Conservation (phyloP, 2,888 invertebrate genomes). For the Deilephila porcellus region DNA sequence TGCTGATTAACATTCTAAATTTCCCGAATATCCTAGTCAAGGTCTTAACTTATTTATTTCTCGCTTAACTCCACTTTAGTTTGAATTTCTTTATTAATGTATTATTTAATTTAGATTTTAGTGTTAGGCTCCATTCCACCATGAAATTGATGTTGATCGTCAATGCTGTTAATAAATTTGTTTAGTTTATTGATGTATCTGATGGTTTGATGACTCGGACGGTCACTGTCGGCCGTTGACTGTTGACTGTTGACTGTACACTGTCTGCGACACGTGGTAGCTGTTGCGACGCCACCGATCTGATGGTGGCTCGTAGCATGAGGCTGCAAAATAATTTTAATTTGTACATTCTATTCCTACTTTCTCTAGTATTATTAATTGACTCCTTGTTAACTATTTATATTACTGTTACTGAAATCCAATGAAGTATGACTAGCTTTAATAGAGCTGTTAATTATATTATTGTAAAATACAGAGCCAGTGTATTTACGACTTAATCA, state of each 20-base stretch:
- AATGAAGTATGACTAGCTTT: conserved; percentile 80
- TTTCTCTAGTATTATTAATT: conserved; percentile 73
- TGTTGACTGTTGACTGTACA: conserved; percentile 6
- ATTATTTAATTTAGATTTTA: conserved; percentile 71
- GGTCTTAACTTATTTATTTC: conserved; percentile 78
- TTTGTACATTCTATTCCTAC: conserved; percentile 75
- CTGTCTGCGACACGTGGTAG: not conserved
- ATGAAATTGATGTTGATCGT: conserved; percentile 56
- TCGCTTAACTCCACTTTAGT: conserved; percentile 66
- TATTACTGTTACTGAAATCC: conserved; percentile 79
- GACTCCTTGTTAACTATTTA: conserved; percentile 83
- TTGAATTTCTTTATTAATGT: conserved; percentile 66
- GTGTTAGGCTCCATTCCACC: conserved; percentile 74
- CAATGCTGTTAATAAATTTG: conserved; percentile 63
- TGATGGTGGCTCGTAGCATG: conserved; percentile 30
- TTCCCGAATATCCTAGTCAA: conserved; percentile 82
- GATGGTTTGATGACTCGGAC: conserved; percentile 43
- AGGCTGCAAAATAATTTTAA: conserved; percentile 63
- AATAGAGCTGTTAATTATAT: conserved; percentile 80
- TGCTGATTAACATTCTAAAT: conserved; percentile 75
- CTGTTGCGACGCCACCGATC: not conserved
- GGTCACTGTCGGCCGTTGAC: conserved; percentile 32
- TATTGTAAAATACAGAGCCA: conserved; percentile 82
- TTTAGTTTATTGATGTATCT: conserved; percentile 54
- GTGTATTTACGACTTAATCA: conserved; percentile 83